Conservation (phyloP, 2,888 invertebrate genomes). For the Chrysotoxum bicinctum region DNA sequence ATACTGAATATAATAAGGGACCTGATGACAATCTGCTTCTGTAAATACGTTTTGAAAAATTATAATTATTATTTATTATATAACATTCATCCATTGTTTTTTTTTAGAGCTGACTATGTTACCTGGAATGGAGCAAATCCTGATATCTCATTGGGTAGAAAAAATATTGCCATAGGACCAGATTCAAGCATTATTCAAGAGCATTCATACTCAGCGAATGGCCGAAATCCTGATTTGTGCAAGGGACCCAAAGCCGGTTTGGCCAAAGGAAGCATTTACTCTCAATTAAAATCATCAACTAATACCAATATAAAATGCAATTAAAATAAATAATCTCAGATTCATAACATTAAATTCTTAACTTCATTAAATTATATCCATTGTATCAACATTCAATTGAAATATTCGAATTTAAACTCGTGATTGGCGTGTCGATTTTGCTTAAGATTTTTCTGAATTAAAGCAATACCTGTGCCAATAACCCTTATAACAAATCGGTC, state of each 20-base stretch:
- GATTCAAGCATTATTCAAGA: slow-evolving; percentile 82
- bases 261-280: slow-evolving; percentile 91
- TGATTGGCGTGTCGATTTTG: slow-evolving; percentile 43
- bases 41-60: slow-evolving; percentile 81
- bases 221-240: slow-evolving; percentile 86
- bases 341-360: not conserved
- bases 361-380: not conserved
- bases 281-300: slow-evolving; percentile 83
- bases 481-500: slow-evolving; percentile 42
- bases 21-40: slow-evolving; percentile 89
- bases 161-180: slow-evolving; percentile 83
- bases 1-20: slow-evolving; percentile 88
- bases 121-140: slow-evolving; percentile 92
- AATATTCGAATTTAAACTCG: slow-evolving; percentile 22
- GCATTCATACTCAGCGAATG: slow-evolving; percentile 83
- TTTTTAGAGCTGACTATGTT: slow-evolving; percentile 88
- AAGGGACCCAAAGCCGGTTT: slow-evolving; percentile 88
- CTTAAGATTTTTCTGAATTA: slow-evolving; percentile 7
- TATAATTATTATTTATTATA: not conserved
- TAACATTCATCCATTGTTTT: not conserved
- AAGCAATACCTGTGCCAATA: slow-evolving; percentile 52
- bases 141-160: slow-evolving; percentile 83
- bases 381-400: not conserved
- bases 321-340: slow-evolving; percentile 68
- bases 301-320: slow-evolving; percentile 81